Evolutionary conservation across 2,113 vertebrate species (phyloP).

Genomic region (Microtus ochrogaster): DNA sequence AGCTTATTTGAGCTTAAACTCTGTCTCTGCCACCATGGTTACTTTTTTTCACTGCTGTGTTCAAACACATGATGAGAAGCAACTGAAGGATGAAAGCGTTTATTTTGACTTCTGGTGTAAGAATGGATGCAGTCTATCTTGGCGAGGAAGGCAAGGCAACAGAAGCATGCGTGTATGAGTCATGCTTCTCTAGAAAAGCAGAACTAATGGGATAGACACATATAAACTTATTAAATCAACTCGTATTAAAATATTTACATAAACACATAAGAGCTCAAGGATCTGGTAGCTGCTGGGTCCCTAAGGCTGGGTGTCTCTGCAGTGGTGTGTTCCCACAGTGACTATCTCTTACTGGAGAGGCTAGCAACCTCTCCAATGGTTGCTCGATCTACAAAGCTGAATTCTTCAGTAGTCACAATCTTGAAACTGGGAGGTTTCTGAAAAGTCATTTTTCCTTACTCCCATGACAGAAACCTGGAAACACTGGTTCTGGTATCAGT

Average conservation of each 20-base stretch:
- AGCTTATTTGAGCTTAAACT: background rate
- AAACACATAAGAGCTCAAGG: background rate
- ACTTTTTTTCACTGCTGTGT: background rate
- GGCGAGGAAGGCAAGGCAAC: background rate
- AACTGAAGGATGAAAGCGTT: background rate
- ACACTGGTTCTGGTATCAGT: background rate
- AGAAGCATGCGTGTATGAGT: background rate
- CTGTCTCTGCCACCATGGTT: background rate
- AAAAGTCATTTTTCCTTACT: background rate
- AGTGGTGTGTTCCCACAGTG: background rate
- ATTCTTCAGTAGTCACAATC: background rate
- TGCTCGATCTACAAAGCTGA: background rate
- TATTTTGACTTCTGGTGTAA: background rate
- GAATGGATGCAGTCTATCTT: background rate
- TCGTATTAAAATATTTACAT: background rate
- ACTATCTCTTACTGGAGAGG: background rate
- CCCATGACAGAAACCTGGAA: background rate
- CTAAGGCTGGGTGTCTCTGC: background rate
- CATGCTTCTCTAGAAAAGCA: background rate
- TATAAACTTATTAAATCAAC: background rate
- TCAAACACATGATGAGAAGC: background rate
- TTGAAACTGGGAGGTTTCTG: background rate
- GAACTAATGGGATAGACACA: background rate
- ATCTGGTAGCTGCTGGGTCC: background rate
- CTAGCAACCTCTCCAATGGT: background rate